Evolutionary conservation across 2,888 invertebrate genomes (phyloP).

Genomic region (Zelleria hepariella): DNA sequence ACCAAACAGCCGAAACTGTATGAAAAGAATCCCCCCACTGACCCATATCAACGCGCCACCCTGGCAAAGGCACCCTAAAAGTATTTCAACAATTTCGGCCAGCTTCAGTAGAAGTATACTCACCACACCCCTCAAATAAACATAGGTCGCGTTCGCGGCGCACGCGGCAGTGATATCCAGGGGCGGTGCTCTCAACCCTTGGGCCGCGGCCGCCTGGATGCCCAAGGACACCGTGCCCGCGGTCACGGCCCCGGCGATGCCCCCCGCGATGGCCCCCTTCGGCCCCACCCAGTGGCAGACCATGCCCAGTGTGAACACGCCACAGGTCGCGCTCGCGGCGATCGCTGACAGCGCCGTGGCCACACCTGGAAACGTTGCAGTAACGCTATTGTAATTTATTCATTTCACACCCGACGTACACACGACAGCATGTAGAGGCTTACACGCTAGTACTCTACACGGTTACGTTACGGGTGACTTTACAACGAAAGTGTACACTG

Average conservation of each 20-base stretch:
- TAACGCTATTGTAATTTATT: no score
- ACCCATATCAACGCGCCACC: no score
- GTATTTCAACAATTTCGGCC: no score
- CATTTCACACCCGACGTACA: no score
- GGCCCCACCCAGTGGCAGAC: constrained; percentile 84
- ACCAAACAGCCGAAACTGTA: no score
- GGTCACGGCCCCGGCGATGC: constrained; percentile 72
- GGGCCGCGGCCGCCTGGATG: constrained; percentile 75
- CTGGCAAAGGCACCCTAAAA: no score
- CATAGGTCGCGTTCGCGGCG: constrained; percentile 32
- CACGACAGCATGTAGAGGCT: no score
- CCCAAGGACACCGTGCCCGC: constrained; percentile 78
- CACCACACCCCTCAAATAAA: constrained; percentile 15
- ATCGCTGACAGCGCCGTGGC: constrained; percentile 86
- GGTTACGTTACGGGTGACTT: no score
- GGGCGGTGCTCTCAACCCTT: constrained; percentile 69
- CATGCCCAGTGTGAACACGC: constrained; percentile 88
- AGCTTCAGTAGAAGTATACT: constrained; percentile 24
- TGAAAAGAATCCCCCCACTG: no score
- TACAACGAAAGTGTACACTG: no score
- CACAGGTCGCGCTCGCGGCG: constrained; percentile 86
- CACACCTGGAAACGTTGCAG: constrained; percentile 57
- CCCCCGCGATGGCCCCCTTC: constrained; percentile 74
- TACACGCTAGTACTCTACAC: no score
- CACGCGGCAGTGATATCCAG: constrained; percentile 32